Evolutionary conservation across 2,797 vertebrate genomes (phyloP), one percentile per base, ranked within the genome.

Genomic region (Pantherophis vulpinus): DNA sequence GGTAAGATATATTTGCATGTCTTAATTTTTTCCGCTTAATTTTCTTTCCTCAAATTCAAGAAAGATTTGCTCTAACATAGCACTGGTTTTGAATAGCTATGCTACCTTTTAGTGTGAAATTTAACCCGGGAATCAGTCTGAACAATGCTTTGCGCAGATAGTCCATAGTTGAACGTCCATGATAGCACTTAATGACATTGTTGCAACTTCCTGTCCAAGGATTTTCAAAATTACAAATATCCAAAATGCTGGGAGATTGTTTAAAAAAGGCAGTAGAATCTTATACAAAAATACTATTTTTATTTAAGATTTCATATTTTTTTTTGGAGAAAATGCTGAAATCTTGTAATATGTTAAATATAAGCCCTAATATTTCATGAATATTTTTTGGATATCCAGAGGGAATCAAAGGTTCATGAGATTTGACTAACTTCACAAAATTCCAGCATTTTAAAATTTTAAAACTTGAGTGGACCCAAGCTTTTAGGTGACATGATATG

Each of bases 1-100:
- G 99, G 99, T 99, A 95, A 93, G 95, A 92, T 32, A 32, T 32
- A 16, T 70, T 16, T 70, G 13, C 66, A 70, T 37, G n/a, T 70
- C 66, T 70, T 70, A 70, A 70, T 70, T 6, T 32, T 70, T 70
- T 32, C n/a, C n/a, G 0, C n/a, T 70, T 70, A 32, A 32, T 70
- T 70, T 70, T 70, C 66, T 70, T 32, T 16, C n/a, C n/a, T 70
- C 66, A 70, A 37, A 70, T 70, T 32, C n/a, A 32, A 70, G 14
- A 70, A 70, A 2, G 13, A 32, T 70, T 70, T 70, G n/a, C n/a
- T 70, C 66, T 70, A 70, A 32, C n/a, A 70, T 18, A 70, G 66
- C 2, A 32, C 5, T 70, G 14, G 5, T 3, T 70, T 18, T 32
- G 63, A 70, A 16, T 70, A 66, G 16, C 0, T 70, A 70, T 32